phyloP scores from a whole-genome alignment of 1,140 invertebrate genomes.

The Scaptomyza montana region DNA sequence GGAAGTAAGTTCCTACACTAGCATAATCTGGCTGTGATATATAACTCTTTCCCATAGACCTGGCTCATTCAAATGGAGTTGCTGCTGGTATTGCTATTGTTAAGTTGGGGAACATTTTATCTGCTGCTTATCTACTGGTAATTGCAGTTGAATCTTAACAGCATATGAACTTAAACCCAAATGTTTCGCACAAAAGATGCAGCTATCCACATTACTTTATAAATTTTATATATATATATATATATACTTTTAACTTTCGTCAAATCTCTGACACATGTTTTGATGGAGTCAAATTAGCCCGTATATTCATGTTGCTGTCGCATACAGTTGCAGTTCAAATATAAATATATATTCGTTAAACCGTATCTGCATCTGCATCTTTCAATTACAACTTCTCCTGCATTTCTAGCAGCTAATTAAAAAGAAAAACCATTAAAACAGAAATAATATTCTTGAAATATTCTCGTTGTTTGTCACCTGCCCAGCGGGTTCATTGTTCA shows the following conservation, averaged over 20 bases:
- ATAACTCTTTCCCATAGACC: background rate
- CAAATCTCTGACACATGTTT: background rate
- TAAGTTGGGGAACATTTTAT: slow-evolving; percentile 54
- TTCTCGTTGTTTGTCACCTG: background rate
- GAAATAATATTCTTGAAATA: background rate
- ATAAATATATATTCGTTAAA: background rate
- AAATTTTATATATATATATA: background rate
- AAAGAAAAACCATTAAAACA: background rate
- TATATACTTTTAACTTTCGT: slow-evolving; percentile 1
- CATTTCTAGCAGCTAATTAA: slow-evolving; percentile 15
- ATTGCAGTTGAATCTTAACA: background rate
- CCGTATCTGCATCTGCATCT: slow-evolving; percentile 16
- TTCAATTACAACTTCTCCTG: slow-evolving; percentile 43
- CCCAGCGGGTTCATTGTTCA: slow-evolving; percentile 6
- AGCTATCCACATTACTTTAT: background rate
- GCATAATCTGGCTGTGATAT: background rate
- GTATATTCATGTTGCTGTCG: background rate
- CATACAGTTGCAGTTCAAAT: background rate
- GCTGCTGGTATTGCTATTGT: slow-evolving; percentile 11
- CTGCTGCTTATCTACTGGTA: slow-evolving; percentile 64
- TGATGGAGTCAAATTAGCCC: slow-evolving; percentile 22
- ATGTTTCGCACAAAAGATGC: background rate
- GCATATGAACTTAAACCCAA: background rate
- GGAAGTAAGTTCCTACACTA: slow-evolving; percentile 3
- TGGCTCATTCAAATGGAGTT: slow-evolving; percentile 37